Base-by-base conservation (phyloP, 2,113 vertebrate genomes). In the Tragelaphus buxtoni region DNA sequence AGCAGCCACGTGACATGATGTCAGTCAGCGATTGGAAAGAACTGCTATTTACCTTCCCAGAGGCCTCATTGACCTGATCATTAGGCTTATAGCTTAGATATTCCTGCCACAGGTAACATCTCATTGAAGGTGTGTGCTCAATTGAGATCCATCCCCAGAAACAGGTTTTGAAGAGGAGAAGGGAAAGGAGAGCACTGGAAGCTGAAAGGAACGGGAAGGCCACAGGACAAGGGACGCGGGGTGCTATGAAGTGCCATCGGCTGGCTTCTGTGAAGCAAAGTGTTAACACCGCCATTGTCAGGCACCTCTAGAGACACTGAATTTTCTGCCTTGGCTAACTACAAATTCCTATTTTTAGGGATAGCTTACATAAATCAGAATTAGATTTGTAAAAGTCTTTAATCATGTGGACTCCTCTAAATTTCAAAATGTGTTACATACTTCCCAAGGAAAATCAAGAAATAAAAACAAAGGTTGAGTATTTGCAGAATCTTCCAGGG, bases 391-490 rank as follows among this genome's bases (percentile, higher is more conserved):
- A 82, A 94, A 0, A 0, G 55, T 77, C 77, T 97, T 86, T 96
- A 92, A 81, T 63, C 80, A 56, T 9, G 69, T 51, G 53, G 91
- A 81, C 47, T 69, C n/a, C 53, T 69, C 88, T 89, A 65, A 65
- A 61, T 87, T 91, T 95, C 60, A 91, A 97, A 88, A 76, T 49
- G 85, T 49, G 60, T 80, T 45, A 69, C 65, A 51, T 61, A 90
- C 53, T 81, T 58, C 22, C 51, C 55, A 84, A 89, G 79, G 74
- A 74, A 86, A 77, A 60, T 30, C 49, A 77, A 56, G 90, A 95
- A 0, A 96, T 65, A 96, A 96, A 88, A 77, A 93, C 85, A 95
- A 79, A 63, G 7, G 11, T 92, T 98, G 93, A 86, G 51, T 81
- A 89, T 58, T 93, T 4, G 1, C n/a, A 97, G 87, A 97, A 72